Evolutionary conservation across 2,888 invertebrate genomes (phyloP).

Genomic region (Philereme vetulata): DNA sequence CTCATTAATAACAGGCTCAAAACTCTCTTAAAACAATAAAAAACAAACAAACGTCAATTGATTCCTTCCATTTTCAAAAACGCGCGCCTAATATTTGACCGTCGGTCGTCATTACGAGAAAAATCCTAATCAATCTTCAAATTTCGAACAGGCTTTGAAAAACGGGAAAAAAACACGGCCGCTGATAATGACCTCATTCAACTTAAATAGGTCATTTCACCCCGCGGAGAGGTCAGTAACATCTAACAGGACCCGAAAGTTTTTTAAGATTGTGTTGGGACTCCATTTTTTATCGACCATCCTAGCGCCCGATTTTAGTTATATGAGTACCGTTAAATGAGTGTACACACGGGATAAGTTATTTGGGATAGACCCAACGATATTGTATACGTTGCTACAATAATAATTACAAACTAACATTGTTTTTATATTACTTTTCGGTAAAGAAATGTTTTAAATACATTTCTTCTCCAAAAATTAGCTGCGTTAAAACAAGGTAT

Average conservation of each 20-base stretch:
- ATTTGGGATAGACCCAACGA: constrained; percentile 51
- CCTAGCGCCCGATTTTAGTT: constrained; percentile 74
- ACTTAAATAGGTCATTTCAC: constrained; percentile 80
- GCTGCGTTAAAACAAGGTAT: too few species aligned
- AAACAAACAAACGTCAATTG: constrained; percentile 4
- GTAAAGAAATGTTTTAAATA: too few species aligned
- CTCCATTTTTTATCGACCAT: constrained; percentile 77
- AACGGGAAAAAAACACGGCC: constrained; percentile 43
- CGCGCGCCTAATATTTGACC: constrained; percentile 19
- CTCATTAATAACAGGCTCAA: background rate
- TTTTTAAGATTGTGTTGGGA: constrained; percentile 62
- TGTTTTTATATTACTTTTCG: too few species aligned
- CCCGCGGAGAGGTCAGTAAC: constrained; percentile 72
- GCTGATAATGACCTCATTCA: constrained; percentile 73
- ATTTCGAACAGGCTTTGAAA: constrained; percentile 36
- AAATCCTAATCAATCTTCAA: constrained; percentile 40
- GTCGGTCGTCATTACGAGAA: constrained; percentile 25
- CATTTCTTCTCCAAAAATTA: too few species aligned
- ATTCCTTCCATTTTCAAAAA: constrained; percentile 18
- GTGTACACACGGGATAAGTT: constrained; percentile 45
- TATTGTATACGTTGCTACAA: constrained; percentile 16
- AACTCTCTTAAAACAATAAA: background rate
- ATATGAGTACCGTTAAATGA: constrained; percentile 74
- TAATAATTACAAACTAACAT: too few species aligned
- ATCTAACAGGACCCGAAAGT: constrained; percentile 75